phyloP scores from a whole-genome alignment of 1,140 invertebrate genomes.

The Drosophila azteca region DNA sequence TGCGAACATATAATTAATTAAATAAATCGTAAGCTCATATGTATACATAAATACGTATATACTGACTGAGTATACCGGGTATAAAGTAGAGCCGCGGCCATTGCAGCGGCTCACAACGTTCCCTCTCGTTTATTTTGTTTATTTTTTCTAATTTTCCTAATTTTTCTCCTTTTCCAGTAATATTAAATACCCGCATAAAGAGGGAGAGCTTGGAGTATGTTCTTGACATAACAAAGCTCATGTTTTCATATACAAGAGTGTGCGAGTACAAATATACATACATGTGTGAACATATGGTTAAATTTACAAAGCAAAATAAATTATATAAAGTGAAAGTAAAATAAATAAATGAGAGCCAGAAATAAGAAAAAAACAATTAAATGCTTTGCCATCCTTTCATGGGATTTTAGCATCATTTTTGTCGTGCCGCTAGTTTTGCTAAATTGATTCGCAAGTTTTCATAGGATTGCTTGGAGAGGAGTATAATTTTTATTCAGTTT shows the following conservation, averaged over 20 bases:
- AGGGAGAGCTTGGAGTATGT: constrained; percentile 15
- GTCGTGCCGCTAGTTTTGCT: neutral
- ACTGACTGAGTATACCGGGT: no score
- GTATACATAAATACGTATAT: no score
- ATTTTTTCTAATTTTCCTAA: neutral
- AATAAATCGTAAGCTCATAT: no score
- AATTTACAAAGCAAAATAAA: constrained; percentile 42
- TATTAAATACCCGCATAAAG: constrained; percentile 26
- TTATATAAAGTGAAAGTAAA: constrained; percentile 13
- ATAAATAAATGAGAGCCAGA: constrained; percentile 14
- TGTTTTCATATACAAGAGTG: constrained; percentile 14
- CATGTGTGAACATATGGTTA: constrained; percentile 4
- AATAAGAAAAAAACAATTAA: constrained; percentile 39
- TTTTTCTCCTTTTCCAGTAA: constrained; percentile 25
- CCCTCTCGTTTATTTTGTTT: no score
- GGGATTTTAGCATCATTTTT: constrained; percentile 23
- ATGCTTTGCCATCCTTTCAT: constrained; percentile 45
- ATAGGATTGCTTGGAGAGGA: neutral
- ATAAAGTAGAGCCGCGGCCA: no score
- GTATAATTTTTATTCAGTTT: no score
- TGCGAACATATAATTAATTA: no score
- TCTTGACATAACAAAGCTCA: constrained; percentile 39
- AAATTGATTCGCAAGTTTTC: constrained; percentile 8
- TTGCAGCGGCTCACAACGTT: no score
- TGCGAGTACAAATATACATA: neutral